Base-by-base conservation (phyloP, 1,140 invertebrate species). In the Ylistrum balloti region DNA sequence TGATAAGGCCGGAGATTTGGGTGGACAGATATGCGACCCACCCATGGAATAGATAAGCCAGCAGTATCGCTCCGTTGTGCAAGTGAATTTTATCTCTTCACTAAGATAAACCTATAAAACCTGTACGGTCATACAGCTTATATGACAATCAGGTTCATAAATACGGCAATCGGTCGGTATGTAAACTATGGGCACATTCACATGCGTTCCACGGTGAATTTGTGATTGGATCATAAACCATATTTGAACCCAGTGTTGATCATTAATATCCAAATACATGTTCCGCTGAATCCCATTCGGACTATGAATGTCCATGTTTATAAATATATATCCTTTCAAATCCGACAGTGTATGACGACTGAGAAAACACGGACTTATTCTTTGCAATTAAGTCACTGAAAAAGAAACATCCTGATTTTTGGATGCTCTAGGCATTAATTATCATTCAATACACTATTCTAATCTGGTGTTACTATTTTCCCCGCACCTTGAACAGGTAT, bases 41-140 rank as follows among this genome's bases (percentile, higher is more conserved):
- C 56, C 56, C 56, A 74, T 74, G 56, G 56, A 74, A 74, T 74
- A 74, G 56, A 74, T 74, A 74, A 74, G 56, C 56, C n/a, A 28
- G 56, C 56, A 28, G 56, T 74, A 74, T 74, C 56, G 56, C 56
- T 28, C 56, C 56, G 56, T 74, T 74, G 56, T 74, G 56, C 56
- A 74, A 74, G 56, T 74, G 56, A 74, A 74, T 74, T 74, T 74
- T 74, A 74, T 74, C 56, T 74, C 56, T 74, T n/a, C n/a, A 74
- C 56, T n/a, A 74, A 74, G 56, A 74, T 74, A 74, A 74, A 74
- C 56, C 9, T 74, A 74, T 74, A 74, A 74, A 74, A 74, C 56
- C 28, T 74, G 56, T 74, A 74, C 56, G 56, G 56, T 74, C 56
- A 74, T 74, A 74, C 56, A 74, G 56, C 56, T 74, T 74, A 74